phyloP scores from a whole-genome alignment of 2,888 invertebrate species.

The Patella depressa region DNA sequence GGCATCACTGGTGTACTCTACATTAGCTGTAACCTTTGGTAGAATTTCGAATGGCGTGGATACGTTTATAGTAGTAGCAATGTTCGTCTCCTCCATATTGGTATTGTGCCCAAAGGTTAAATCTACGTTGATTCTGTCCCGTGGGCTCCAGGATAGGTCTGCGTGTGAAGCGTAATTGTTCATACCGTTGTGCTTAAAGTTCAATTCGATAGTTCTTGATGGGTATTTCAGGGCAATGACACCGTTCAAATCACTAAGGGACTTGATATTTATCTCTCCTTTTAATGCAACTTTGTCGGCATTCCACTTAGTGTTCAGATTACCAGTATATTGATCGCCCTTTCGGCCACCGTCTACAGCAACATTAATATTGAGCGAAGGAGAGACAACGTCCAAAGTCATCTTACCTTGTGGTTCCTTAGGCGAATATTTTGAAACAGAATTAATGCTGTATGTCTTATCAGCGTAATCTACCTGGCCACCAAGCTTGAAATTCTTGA shows the following conservation, averaged over 20 bases:
- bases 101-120: slow-evolving; percentile 32
- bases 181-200: slow-evolving; percentile 38
- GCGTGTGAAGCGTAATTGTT: slow-evolving; percentile 39
- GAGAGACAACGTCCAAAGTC: slow-evolving; percentile 39
- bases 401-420: slow-evolving; percentile 33
- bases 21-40: slow-evolving; percentile 30
- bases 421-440: slow-evolving; percentile 33
- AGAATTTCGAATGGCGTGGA: slow-evolving; percentile 36
- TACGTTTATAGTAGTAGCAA: slow-evolving; percentile 36
- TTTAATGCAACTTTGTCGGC: slow-evolving; percentile 42
- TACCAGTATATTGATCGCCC: slow-evolving; percentile 33
- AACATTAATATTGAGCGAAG: slow-evolving; percentile 44
- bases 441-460: slow-evolving; percentile 34
- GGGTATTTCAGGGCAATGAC: slow-evolving; percentile 40
- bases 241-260: slow-evolving; percentile 33
- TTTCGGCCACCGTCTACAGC: slow-evolving; percentile 37
- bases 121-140: slow-evolving; percentile 38
- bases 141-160: slow-evolving; percentile 39
- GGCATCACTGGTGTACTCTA: slow-evolving; percentile 34
- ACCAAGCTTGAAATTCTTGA: slow-evolving; percentile 37
- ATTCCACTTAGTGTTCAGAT: slow-evolving; percentile 50
- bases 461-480: slow-evolving; percentile 35
- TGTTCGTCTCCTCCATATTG: slow-evolving; percentile 11
- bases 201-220: slow-evolving; percentile 32
- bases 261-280: slow-evolving; percentile 35